Conservation (phyloP, 2,797 vertebrate species). For the Sylvilagus floridanus region DNA sequence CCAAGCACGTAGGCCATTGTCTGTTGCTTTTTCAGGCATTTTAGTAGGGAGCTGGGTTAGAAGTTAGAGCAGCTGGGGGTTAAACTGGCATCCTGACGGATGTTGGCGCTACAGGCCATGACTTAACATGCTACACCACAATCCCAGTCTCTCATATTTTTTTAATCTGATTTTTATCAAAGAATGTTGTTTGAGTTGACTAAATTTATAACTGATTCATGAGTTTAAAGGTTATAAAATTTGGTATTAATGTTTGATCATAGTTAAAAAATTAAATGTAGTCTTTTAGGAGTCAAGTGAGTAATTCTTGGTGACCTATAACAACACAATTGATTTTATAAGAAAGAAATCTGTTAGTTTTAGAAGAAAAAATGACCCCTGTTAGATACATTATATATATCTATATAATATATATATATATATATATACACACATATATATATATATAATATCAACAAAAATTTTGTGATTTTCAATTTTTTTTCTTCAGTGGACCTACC, state of each 20-base stretch:
- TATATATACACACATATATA: background rate
- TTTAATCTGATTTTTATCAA: conserved; percentile 32
- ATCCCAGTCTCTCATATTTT: background rate
- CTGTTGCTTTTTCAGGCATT: too few relatives aligned
- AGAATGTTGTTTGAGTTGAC: conserved; percentile 10
- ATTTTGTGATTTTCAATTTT: conserved; percentile 59
- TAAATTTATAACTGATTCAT: background rate
- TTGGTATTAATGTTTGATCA: background rate
- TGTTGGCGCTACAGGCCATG: too few relatives aligned
- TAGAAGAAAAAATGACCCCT: conserved; percentile 40
- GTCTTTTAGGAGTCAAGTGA: conserved; percentile 25
- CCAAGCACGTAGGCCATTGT: too few relatives aligned
- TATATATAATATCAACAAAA: background rate
- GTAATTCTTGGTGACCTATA: conserved; percentile 28
- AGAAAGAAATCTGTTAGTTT: conserved; percentile 42
- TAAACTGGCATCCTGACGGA: too few relatives aligned
- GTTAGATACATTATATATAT: background rate
- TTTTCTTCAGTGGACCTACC: conserved; percentile 81
- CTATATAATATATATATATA: background rate
- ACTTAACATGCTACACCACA: too few relatives aligned
- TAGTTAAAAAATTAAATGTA: background rate
- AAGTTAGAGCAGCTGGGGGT: too few relatives aligned
- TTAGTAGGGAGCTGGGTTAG: too few relatives aligned
- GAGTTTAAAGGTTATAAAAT: conserved; percentile 59
- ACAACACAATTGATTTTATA: conserved; percentile 21